These are phyloP conservation scores for Drosophila teissieri DNA, from an alignment of 1,140 invertebrate species.

Conservation along the genomic window DNA sequence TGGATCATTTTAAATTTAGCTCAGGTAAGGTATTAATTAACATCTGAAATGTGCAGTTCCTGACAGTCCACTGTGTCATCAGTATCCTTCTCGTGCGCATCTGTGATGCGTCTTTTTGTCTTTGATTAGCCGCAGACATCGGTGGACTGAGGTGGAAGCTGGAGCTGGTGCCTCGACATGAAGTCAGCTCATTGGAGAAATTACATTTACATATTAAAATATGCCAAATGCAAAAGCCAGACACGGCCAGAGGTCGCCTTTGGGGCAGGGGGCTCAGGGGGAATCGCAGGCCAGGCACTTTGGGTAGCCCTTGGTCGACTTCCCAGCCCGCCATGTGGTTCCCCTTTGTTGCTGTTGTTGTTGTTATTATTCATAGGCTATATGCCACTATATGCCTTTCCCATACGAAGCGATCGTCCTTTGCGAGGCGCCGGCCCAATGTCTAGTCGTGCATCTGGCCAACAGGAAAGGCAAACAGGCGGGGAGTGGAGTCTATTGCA, in stretches of 20 bases:
- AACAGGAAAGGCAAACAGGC: conserved; percentile 43
- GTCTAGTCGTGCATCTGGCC: conserved; percentile 66
- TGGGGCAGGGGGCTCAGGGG: conserved; percentile 5
- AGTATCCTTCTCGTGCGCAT: conserved; percentile 16
- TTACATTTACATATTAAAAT: conserved; percentile 83
- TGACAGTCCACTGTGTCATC: conserved; percentile 29
- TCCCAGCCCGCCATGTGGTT: conserved; percentile 57
- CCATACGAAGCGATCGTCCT: conserved; percentile 29
- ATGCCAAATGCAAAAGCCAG: conserved; percentile 68
- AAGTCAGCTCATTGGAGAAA: conserved; percentile 78
- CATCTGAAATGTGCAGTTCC: not conserved
- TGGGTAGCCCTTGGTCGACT: conserved; percentile 61
- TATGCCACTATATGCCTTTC: conserved; percentile 24
- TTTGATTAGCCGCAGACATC: conserved; percentile 73
- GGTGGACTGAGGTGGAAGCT: conserved; percentile 21
- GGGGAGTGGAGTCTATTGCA: conserved; percentile 5
- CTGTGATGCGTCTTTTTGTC: conserved; percentile 63
- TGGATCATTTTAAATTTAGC: not conserved
- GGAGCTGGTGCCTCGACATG: conserved; percentile 16
- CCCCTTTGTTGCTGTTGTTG: conserved; percentile 55
- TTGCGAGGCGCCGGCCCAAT: conserved; percentile 43
- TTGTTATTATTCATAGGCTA: conserved; percentile 54
- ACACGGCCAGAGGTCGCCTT: conserved; percentile 17
- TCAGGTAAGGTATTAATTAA: not conserved
- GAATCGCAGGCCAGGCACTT: conserved; percentile 14